These are phyloP conservation scores for Geodia barretti DNA, from an alignment of 37 sponge, comb jelly and placozoan species.

Conservation along the genomic window DNA sequence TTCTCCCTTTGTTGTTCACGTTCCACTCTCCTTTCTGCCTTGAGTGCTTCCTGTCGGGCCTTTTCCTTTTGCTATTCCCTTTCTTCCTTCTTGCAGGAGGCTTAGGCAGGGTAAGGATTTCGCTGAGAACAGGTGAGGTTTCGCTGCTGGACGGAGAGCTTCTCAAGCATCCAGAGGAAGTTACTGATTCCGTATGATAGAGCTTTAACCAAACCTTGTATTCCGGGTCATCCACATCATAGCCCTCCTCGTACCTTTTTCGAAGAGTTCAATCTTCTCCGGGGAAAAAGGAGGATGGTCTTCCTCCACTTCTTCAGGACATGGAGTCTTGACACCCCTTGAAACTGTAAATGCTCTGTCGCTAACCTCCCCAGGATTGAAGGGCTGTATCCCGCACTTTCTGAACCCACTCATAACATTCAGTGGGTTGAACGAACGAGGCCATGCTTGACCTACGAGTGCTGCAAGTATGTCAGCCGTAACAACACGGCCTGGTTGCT, in stretches of 20 bases:
- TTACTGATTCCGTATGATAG: no score
- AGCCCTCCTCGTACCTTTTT: slow-evolving; percentile 37
- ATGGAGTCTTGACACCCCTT: no score
- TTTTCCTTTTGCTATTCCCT: no score
- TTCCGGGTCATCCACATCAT: slow-evolving; percentile 24
- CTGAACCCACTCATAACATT: slow-evolving; percentile 32
- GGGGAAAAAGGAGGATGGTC: slow-evolving; percentile 35
- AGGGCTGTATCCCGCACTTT: slow-evolving; percentile 29
- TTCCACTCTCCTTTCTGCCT: no score
- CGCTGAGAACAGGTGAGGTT: no score
- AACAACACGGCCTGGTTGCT: slow-evolving; percentile 14
- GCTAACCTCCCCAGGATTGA: slow-evolving; percentile 20
- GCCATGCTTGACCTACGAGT: not conserved
- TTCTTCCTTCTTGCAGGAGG: no score
- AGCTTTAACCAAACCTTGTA: slow-evolving; percentile 34
- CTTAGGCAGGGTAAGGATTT: no score
- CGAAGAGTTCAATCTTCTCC: slow-evolving; percentile 23
- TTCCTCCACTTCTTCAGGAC: no score
- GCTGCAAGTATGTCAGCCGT: slow-evolving; percentile 18
- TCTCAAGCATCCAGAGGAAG: no score
- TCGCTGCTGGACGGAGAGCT: no score
- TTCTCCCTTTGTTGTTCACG: no score
- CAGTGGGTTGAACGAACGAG: slow-evolving; percentile 8
- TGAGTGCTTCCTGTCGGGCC: no score
- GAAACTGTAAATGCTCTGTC: slow-evolving; percentile 26